phyloP scores from a whole-genome alignment of 2,113 vertebrate genomes.

The Nicator chloris region DNA sequence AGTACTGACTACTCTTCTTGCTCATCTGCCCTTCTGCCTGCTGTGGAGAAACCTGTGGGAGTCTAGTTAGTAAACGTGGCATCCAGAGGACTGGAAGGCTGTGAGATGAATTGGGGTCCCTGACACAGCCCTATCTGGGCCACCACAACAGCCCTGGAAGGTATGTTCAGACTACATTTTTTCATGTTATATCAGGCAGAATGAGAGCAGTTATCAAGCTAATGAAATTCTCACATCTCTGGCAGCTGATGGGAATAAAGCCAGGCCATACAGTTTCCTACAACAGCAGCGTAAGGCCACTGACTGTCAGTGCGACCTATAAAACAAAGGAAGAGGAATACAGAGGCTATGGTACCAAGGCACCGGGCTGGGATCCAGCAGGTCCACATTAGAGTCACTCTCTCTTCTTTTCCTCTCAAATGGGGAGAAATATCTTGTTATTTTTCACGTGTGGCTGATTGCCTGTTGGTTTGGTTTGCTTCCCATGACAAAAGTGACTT shows the following conservation, averaged over 20 bases:
- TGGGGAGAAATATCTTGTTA: background rate
- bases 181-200: background rate
- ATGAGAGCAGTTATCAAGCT: conserved; percentile 7
- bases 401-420: background rate
- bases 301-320: background rate
- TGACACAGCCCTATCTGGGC: conserved; percentile 36
- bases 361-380: background rate
- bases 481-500: background rate
- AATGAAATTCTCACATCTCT: conserved; percentile 20
- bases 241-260: conserved; percentile 14
- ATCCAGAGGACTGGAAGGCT: conserved; percentile 1
- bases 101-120: conserved; percentile 39
- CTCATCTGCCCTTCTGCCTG: background rate
- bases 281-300: background rate
- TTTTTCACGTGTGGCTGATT: fast-evolving
- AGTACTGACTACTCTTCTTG: background rate
- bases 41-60: background rate
- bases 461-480: background rate
- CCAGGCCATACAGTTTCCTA: background rate
- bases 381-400: background rate
- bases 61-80: background rate
- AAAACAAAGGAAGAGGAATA: background rate
- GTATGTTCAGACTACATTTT: conserved; percentile 46
- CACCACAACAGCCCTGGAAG: conserved; percentile 33
- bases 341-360: background rate